These are phyloP conservation scores for Pseudorasbora parva DNA, from an alignment of 2,113 vertebrate species.

Conservation along the genomic window DNA sequence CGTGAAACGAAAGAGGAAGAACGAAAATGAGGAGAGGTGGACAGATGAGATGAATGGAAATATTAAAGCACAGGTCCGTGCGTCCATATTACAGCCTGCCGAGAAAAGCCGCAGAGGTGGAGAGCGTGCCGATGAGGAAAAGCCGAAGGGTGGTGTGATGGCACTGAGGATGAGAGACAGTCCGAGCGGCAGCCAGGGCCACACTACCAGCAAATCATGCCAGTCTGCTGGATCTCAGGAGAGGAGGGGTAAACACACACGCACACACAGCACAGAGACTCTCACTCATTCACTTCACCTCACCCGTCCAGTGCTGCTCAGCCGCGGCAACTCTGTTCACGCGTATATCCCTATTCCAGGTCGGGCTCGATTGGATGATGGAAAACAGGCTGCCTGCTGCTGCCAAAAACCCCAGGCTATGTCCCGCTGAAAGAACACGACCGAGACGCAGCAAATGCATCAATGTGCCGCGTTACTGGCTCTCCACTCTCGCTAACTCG, in stretches of 20 bases:
- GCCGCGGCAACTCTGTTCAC: slow-evolving; percentile 34
- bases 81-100: not conserved
- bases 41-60: slow-evolving; percentile 27
- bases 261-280: slow-evolving; percentile 45
- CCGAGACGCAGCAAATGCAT: slow-evolving; percentile 48
- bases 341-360: slow-evolving; percentile 59
- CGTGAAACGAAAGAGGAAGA: slow-evolving; percentile 19
- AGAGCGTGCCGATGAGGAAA: slow-evolving; percentile 36
- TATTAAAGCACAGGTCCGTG: slow-evolving; percentile 24
- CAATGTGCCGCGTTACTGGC: slow-evolving; percentile 48
- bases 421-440: slow-evolving; percentile 13
- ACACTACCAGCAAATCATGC: slow-evolving; percentile 75
- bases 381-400: slow-evolving; percentile 17
- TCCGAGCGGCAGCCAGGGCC: slow-evolving; percentile 59
- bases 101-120: not conserved
- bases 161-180: slow-evolving; percentile 44
- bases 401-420: not conserved
- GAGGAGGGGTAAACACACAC: slow-evolving; percentile 46
- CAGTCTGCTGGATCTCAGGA: slow-evolving; percentile 75
- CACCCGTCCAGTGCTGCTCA: slow-evolving; percentile 37
- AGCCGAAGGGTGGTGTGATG: slow-evolving; percentile 23
- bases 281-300: slow-evolving; percentile 60
- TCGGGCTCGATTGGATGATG: slow-evolving; percentile 49
- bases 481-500: slow-evolving; percentile 35
- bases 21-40: slow-evolving; percentile 8